Evolutionary conservation across 2,888 invertebrate genomes (phyloP), one percentile per base, ranked within the genome.

Genomic region (Microctonus aethiopoides): DNA sequence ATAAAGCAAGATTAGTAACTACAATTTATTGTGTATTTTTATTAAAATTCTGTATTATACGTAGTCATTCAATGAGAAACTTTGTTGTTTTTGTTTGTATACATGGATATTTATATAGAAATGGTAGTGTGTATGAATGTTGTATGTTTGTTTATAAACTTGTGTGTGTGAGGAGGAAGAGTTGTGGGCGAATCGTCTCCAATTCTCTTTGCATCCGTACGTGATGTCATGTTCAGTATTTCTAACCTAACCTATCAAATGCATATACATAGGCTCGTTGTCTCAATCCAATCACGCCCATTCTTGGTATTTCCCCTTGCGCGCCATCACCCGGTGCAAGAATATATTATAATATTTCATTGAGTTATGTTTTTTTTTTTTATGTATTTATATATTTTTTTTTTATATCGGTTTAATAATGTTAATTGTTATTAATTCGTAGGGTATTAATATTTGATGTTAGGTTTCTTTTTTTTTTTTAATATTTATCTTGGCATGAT

Each of bases 251-350:
- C 81, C 76, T 74, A 72, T 71, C 41, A 69, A 46, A 71, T 72
- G 70, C 68, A 72, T 16, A 16, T 7, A 67, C 70, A n/a, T n/a
- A 72, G 76, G 75, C 60, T 24, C 24, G 26, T 69, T 32, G 52
- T 70, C 63, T 70, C 74, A 71, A 71, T 75, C 77, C 80, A 78
- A 83, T 83, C 83, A 84, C 84, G 84, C 84, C 84, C 84, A 84
- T 83, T 84, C 80, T 72, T 77, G 79, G 80, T 81, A 81, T 79
- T 80, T 76, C 71, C 71, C 62, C 57, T 46, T 46, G 46, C n/a
- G 29, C 29, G 29, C 32, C 61, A 46, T 59, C 66, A 67, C 41
- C 52, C 34, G 61, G 59, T 60, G 46, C 54, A 39, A 41, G 59
- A 29, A 59, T 46, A 56, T 56, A 20, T 56, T n/a, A 46, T 54